phyloP scores from a whole-genome alignment of 2,797 vertebrate species.

The Sebastiscus albofasciatus region DNA sequence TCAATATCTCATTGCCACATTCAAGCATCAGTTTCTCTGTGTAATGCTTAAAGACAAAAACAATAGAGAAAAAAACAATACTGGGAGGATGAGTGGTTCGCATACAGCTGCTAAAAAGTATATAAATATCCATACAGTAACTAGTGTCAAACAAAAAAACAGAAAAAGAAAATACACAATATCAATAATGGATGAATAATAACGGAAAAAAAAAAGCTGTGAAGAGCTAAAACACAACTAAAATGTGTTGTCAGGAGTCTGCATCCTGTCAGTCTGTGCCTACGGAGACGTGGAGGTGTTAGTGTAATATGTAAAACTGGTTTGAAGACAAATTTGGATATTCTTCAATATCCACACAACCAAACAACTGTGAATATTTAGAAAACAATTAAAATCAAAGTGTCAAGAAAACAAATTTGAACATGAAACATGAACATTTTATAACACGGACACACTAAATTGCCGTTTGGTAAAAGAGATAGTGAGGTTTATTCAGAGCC shows the following conservation, averaged over 20 bases:
- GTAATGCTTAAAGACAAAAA: conserved; percentile 31
- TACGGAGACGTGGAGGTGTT: conserved; percentile 6
- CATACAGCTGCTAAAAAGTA: conserved; percentile 43
- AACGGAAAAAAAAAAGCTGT: conserved; percentile 28
- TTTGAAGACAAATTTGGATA: conserved; percentile 36
- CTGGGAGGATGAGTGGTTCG: conserved; percentile 3
- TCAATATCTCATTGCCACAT: conserved; percentile 22
- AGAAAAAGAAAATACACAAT: conserved; percentile 24
- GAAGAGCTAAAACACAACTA: conserved; percentile 2
- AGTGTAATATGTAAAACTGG: conserved; percentile 34
- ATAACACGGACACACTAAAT: conserved; percentile 42
- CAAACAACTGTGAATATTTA: conserved; percentile 27
- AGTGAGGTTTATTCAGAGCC: conserved; percentile 63
- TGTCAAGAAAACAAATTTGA: conserved; percentile 21
- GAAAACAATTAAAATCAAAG: conserved; percentile 34
- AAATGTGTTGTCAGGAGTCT: conserved; percentile 20
- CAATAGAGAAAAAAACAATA: conserved; percentile 4
- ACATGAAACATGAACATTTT: conserved; percentile 43
- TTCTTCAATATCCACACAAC: conserved; percentile 21
- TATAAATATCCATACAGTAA: conserved; percentile 50
- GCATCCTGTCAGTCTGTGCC: conserved; percentile 26
- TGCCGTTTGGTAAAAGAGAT: conserved; percentile 43
- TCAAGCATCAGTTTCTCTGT: conserved; percentile 25
- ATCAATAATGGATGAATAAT: conserved; percentile 36
- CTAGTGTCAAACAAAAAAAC: conserved; percentile 38